Evolutionary conservation across 37 sponge, comb jelly and placozoan species (phyloP).

Genomic region (Tethya wilhelma): DNA sequence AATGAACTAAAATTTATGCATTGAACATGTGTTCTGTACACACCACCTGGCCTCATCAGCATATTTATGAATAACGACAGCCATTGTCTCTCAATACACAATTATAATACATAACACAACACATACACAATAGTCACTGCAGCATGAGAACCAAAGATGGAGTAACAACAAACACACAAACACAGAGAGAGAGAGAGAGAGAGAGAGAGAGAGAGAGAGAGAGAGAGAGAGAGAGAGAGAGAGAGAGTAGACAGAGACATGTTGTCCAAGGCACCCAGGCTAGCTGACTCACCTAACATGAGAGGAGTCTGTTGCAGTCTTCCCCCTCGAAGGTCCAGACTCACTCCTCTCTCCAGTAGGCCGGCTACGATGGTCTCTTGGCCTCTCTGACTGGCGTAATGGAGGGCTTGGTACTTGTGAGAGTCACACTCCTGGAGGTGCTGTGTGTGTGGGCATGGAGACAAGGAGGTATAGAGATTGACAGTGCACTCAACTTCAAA

Average conservation of each 20-base stretch:
- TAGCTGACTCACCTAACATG: conserved; percentile 29
- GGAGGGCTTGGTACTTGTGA: neutral
- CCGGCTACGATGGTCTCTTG: neutral
- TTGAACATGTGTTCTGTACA: too few species aligned
- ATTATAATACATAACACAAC: too few species aligned
- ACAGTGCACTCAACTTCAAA: neutral
- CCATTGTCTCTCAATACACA: too few species aligned
- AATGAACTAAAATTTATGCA: too few species aligned
- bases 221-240: conserved; percentile 25
- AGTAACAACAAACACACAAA: too few species aligned
- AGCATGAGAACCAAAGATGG: too few species aligned
- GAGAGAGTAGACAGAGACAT: neutral
- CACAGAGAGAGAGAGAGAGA: conserved; percentile 19
- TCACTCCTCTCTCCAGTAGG: conserved; percentile 10
- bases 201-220: conserved; percentile 18
- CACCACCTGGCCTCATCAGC: too few species aligned
- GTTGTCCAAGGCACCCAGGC: neutral
- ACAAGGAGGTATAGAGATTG: neutral
- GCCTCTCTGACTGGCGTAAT: conserved; percentile 18
- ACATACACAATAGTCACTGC: too few species aligned
- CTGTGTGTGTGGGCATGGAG: neutral
- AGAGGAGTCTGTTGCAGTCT: conserved; percentile 39
- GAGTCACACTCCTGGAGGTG: conserved; percentile 2
- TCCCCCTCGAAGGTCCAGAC: conserved; percentile 4
- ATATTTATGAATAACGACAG: too few species aligned